Base-by-base conservation (phyloP, 1,140 invertebrate genomes). In the Colletes gigas region DNA sequence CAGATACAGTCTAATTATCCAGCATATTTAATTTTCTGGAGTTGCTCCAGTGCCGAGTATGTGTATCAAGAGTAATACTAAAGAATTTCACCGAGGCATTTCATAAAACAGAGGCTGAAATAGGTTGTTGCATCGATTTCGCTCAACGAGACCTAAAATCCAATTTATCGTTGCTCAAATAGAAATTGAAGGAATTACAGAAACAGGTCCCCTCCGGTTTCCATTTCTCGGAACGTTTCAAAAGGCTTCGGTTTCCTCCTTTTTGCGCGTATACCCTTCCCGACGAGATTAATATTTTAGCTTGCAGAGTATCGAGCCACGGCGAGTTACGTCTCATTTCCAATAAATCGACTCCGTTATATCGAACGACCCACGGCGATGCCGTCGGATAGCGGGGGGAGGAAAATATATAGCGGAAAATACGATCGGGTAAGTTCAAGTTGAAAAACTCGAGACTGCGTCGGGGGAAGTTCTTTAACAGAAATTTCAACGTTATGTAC, bases 401-500 rank as follows among this genome's bases (percentile, higher is more conserved):
- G n/a, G 69, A n/a, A 54, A 55, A 65, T 65, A 65, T 47, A 47
- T 69, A 63, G 59, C 15, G 77, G 60, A 65, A 78, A 73, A 78
- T 73, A 73, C 77, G 69, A 65, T 47, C 69, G 68, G 39, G 17
- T 50, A 63, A 63, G 68, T 41, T 63, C 47, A n/a, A 63, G 59
- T 65, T 41, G 47, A 78, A 73, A 72, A 78, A 78, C 77, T 73
- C 50, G 63, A 0, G 62, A 3, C 14, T 15, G n/a, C 50, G 44
- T 0, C 19, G 15, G 0, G 44, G 39, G 50, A 73, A 73, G 47
- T 78, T 72, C 59, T 57, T 78, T 65, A 73, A 78, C 77, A 39
- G 77, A 78, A 78, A 73, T 78, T 72, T 30, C 60, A 15, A 72
- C 69, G 77, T 73, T 78, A 78, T 52, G 77, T 55, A 73, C 69